Evolutionary conservation across 2,888 invertebrate species (phyloP).

Genomic region (Bellardia bayeri): DNA sequence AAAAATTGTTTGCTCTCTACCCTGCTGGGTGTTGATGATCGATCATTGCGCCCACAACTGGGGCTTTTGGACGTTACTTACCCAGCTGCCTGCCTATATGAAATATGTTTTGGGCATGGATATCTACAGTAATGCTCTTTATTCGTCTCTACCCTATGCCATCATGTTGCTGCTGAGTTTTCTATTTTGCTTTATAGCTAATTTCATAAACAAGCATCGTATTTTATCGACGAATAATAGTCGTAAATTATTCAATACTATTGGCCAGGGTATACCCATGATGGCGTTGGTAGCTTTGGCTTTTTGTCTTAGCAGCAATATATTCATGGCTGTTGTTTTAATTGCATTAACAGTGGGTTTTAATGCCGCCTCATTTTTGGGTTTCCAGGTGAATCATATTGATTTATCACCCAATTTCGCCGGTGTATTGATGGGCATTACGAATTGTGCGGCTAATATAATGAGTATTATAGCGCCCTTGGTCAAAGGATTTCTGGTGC

Average conservation of each 20-base stretch:
- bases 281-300: conserved; percentile 87
- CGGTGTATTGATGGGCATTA: conserved; percentile 92
- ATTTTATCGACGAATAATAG: conserved; percentile 79
- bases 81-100: conserved; percentile 93
- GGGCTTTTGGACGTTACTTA: conserved; percentile 93
- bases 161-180: conserved; percentile 90
- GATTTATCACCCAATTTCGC: conserved; percentile 94
- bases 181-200: conserved; percentile 88
- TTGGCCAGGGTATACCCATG: conserved; percentile 89
- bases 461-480: conserved; percentile 92
- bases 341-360: conserved; percentile 90
- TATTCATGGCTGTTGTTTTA: conserved; percentile 86
- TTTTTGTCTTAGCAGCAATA: conserved; percentile 82
- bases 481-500: conserved; percentile 88
- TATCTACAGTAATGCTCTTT: conserved; percentile 88
- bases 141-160: conserved; percentile 90
- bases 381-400: conserved; percentile 92
- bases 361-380: conserved; percentile 90
- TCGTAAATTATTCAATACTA: conserved; percentile 86
- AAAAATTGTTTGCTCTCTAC: conserved; percentile 89
- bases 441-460: conserved; percentile 90
- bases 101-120: conserved; percentile 89
- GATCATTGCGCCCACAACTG: conserved; percentile 90
- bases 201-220: conserved; percentile 82
- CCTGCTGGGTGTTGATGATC: conserved; percentile 90